Evolutionary conservation across 2,888 invertebrate genomes (phyloP).

Genomic region (Mythimna impura): DNA sequence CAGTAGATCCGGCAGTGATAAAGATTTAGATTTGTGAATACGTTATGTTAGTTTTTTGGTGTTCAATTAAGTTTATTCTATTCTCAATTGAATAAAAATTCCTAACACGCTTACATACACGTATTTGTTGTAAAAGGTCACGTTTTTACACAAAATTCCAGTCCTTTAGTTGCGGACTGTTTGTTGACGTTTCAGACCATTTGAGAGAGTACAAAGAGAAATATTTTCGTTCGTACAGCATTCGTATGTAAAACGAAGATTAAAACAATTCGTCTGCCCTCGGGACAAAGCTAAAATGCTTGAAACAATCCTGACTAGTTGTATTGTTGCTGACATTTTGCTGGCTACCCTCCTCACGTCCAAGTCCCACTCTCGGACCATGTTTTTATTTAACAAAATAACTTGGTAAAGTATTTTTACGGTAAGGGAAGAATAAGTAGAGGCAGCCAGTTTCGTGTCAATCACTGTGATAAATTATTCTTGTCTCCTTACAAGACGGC

Average conservation of each 20-base stretch:
- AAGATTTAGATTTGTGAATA: too few species aligned
- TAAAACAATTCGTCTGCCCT: constrained; percentile 52
- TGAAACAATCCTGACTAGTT: constrained; percentile 56
- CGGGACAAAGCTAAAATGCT: constrained; percentile 54
- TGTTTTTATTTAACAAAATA: constrained; percentile 44
- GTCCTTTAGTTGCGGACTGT: constrained; percentile 20
- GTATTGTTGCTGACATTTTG: constrained; percentile 57
- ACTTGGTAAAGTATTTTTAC: constrained; percentile 28
- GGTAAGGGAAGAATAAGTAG: constrained; percentile 13
- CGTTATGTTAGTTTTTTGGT: too few species aligned
- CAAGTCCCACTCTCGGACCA: constrained; percentile 12
- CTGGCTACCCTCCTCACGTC: constrained; percentile 46
- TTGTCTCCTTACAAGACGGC: constrained; percentile 19
- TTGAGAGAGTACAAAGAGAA: constrained; percentile 27
- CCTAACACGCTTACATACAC: neutral
- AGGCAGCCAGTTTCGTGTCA: constrained; percentile 26
- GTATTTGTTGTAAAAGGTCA: neutral
- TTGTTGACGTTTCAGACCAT: constrained; percentile 21
- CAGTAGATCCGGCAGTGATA: neutral
- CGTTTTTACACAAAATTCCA: constrained; percentile 27
- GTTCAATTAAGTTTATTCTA: too few species aligned
- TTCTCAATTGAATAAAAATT: neutral
- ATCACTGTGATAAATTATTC: constrained; percentile 46
- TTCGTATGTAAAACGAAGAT: constrained; percentile 46
- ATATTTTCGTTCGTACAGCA: constrained; percentile 41